phyloP scores from a whole-genome alignment of 2,888 invertebrate species.

The Sesia bembeciformis region DNA sequence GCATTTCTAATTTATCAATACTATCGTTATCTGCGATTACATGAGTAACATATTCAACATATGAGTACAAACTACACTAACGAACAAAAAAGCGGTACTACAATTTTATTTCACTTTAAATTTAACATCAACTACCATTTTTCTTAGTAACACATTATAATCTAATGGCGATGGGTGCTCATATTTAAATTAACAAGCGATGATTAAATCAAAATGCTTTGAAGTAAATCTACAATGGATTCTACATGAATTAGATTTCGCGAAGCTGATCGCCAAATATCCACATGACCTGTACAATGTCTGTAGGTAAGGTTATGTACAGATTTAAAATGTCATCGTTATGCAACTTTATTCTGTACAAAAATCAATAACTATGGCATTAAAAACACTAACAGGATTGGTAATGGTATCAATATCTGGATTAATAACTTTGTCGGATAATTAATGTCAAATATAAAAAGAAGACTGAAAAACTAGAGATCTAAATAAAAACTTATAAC shows the following conservation, averaged over 20 bases:
- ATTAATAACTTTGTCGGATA: background rate
- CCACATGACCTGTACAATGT: constrained; percentile 71
- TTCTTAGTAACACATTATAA: constrained; percentile 54
- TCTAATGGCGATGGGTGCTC: constrained; percentile 41
- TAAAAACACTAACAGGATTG: background rate
- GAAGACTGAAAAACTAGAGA: background rate
- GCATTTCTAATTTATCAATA: constrained; percentile 10
- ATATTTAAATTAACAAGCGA: constrained; percentile 39
- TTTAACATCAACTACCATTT: constrained; percentile 58
- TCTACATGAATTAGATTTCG: constrained; percentile 40
- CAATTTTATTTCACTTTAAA: constrained; percentile 24
- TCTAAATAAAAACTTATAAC: background rate
- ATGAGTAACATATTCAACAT: constrained; percentile 22
- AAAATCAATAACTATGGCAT: background rate
- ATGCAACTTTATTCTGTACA: background rate
- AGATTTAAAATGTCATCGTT: constrained; percentile 23
- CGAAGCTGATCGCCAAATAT: constrained; percentile 72
- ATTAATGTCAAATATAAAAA: background rate
- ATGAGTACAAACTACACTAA: constrained; percentile 10
- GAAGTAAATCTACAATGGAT: constrained; percentile 38
- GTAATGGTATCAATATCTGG: background rate
- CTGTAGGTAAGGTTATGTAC: constrained; percentile 45
- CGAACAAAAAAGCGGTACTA: constrained; percentile 47
- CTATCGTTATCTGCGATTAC: constrained; percentile 31
- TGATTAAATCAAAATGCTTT: constrained; percentile 38